Percentiles rank a stretch among this genome's conserved stretches.
Evolutionary conservation across 2,113 vertebrate species (phyloP).

Genomic region (Channa maculata): DNA sequence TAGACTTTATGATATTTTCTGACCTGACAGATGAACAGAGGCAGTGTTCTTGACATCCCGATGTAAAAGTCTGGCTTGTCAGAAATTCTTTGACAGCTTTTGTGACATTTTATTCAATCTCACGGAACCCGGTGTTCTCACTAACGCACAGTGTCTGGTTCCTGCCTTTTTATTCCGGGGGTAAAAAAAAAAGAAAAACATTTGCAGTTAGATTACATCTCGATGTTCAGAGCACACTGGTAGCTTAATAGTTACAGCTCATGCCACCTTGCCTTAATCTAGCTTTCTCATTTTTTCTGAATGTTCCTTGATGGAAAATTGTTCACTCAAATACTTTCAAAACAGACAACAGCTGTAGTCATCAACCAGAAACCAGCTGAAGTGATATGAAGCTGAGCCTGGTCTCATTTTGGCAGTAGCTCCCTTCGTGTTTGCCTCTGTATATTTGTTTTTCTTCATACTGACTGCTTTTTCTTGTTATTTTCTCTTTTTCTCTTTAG

Average conservation of each 20-base stretch:
- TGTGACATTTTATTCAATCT: too few species aligned
- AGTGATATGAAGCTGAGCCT: neutral
- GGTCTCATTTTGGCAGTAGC: slow-evolving; percentile 20
- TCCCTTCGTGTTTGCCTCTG: slow-evolving; percentile 7
- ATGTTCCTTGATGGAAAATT: slow-evolving; percentile 2
- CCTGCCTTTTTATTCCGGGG: too few species aligned
- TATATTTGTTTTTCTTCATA: slow-evolving; percentile 30
- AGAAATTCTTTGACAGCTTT: too few species aligned
- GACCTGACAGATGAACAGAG: neutral
- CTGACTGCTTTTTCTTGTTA: slow-evolving; percentile 23
- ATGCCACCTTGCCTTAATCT: too few species aligned
- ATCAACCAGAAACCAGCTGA: neutral
- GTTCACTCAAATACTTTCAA: neutral
- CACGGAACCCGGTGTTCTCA: too few species aligned
- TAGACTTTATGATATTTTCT: too few species aligned
- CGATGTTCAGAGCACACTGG: too few species aligned
- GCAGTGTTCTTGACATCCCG: neutral
- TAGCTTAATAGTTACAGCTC: too few species aligned
- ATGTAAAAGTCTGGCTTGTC: too few species aligned
- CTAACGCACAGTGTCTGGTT: too few species aligned
- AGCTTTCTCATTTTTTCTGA: neutral
- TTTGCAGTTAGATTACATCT: too few species aligned
- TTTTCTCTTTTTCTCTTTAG: neutral
- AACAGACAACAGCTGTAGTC: slow-evolving; percentile 27
- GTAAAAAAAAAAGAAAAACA: too few species aligned